Base-by-base conservation (phyloP, 2,888 invertebrate species). In the Megaustenia siamemsis region DNA sequence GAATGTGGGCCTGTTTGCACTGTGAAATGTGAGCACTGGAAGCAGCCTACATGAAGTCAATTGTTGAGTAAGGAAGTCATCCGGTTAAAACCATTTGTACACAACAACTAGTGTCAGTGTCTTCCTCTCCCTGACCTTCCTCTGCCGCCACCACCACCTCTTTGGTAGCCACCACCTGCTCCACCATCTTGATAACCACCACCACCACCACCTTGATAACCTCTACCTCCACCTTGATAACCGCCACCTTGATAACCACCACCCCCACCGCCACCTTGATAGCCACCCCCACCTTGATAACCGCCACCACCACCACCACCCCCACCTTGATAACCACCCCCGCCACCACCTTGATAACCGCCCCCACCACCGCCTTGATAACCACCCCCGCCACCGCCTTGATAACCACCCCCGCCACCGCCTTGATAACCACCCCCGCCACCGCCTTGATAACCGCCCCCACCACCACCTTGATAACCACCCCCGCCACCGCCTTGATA, bases 401-500 rank as follows among this genome's bases (percentile, higher is more conserved):
- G 90, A 24, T 90, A 90, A 6, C 82, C 82, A 35, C 86, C 87
- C 53, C 91, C 66, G 0, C 87, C 81, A 18, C 85, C 85, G 43
- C 94, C 92, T 78, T 94, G 91, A 43, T 94, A 92, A 69, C 94
- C 94, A 83, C 93, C 94, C 35, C 94, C 94, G 87, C 94, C 94
- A 85, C 94, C 94, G 87, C 94, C 91, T 40, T 93, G 92, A 60
- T 89, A 91, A 24, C 90, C 90, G 12, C 83, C 78, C 1, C 86
- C 86, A 49, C 77, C 82, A 40, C 80, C 66, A 0, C 53, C 28
- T 28, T 68, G 38, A 24, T 28, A n/a, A 10, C 76, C 86, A 49
- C 90, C 88, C 43, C 90, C 86, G 82, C 89, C 90, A 77, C 88
- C 90, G 80, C 89, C 91, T 89, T 89, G 91, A 86, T 88, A 90